Evolutionary conservation across 2,888 invertebrate genomes (phyloP), one percentile per base, ranked within the genome.

Genomic region (Lysandra bellargus): DNA sequence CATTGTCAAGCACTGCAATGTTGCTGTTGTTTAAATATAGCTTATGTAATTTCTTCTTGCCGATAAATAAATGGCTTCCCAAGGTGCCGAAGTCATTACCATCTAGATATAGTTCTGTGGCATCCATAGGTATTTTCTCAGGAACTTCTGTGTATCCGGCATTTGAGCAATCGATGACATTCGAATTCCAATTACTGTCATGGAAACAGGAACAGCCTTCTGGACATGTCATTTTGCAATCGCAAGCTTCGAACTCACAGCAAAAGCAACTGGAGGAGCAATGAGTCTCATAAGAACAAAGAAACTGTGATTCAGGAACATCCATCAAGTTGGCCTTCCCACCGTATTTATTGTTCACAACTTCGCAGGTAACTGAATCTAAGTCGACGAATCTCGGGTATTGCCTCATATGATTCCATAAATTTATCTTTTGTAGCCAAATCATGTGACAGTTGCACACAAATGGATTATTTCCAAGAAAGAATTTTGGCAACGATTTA

Each of bases 171-270:
- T 97, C 97, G 78, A 98, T 97, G 44, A 97, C 97, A 91, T 98
- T 98, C 82, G 97, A 96, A 81, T 96, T 96, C 97, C 97, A 98
- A 84, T 96, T 96, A 89, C 97, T 96, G 88, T 98, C 98, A 89
- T 97, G 97, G 89, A 96, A 98, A 88, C 98, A 98, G 78, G 96
- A 96, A 90, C 98, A 98, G 85, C 97, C 97, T 86, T 96, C 96
- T 17, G 98, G 98, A 85, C 98, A 98, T 69, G 97, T 97, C 97
- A 98, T 98, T 93, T 97, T 97, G 90, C 98, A 98, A 90, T 98
- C 98, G 88, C 98, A 98, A 72, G 97, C 97, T 88, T 97, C 97
- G 91, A 97, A 98, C 85, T 98, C 97, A 88, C 98, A 98, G 89
- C 98, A 98, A 87, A 97, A 97, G 88, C 98, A 98, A 82, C 97